phyloP scores from a whole-genome alignment of 2,888 invertebrate genomes.

The Drepanosiphum platanoidis region DNA sequence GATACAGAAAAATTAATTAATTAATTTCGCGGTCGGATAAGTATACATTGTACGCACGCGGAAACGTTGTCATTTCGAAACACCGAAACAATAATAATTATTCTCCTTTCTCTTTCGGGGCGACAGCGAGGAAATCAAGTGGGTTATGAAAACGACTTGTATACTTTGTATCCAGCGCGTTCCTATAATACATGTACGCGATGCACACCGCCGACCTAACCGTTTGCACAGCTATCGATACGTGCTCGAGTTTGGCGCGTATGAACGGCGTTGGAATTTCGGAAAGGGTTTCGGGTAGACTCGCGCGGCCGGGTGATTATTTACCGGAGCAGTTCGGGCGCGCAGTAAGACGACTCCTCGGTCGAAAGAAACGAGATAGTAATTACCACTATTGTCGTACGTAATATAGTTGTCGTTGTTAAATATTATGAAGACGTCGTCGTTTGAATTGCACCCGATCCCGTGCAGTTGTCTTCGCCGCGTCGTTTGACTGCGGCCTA shows the following conservation, averaged over 20 bases:
- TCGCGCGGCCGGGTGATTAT: background rate
- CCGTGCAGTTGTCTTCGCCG: background rate
- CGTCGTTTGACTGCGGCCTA: too few species aligned
- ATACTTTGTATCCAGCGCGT: background rate
- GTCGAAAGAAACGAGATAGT: too few species aligned
- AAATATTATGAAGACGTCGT: background rate
- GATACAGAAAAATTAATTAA: constrained; percentile 20
- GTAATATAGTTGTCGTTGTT: too few species aligned
- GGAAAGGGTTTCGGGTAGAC: background rate
- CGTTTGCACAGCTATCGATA: background rate
- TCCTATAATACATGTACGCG: background rate
- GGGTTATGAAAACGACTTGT: constrained; percentile 11
- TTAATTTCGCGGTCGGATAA: constrained; percentile 19
- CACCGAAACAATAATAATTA: too few species aligned
- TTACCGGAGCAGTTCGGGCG: too few species aligned
- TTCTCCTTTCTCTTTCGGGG: constrained; percentile 14
- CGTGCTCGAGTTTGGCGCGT: background rate
- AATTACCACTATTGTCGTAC: too few species aligned
- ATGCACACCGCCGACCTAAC: background rate
- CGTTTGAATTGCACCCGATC: background rate
- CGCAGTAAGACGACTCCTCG: too few species aligned
- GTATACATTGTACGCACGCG: background rate
- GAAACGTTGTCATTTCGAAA: background rate
- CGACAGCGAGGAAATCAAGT: constrained; percentile 5
- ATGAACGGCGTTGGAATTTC: background rate